Percentiles rank a stretch among this genome's conserved stretches.
These are phyloP conservation scores for Rhinogobius similis DNA, from an alignment of 2,113 vertebrate species.

Conservation along the genomic window DNA sequence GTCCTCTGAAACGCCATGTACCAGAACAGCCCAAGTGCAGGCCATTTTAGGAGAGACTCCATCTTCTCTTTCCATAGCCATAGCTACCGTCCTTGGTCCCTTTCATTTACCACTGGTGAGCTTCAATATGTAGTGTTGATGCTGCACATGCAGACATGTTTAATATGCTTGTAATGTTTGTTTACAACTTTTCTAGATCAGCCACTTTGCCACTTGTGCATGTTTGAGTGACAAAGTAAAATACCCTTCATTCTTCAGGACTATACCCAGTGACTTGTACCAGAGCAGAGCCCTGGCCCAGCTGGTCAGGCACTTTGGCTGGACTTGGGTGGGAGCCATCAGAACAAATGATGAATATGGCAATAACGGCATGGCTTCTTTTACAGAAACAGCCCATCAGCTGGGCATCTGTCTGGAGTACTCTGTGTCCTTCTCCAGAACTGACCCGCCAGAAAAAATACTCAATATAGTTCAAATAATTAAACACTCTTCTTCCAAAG, in stretches of 20 bases:
- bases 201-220: conserved; percentile 73
- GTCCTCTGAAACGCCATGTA: conserved; percentile 42
- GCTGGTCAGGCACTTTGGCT: conserved; percentile 68
- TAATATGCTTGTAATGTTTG: neutral
- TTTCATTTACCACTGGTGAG: conserved; percentile 21
- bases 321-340: conserved; percentile 72
- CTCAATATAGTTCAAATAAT: conserved; percentile 63
- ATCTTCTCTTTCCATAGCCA: conserved; percentile 55
- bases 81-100: conserved; percentile 55
- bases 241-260: conserved; percentile 69
- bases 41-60: conserved; percentile 66
- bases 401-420: conserved; percentile 68
- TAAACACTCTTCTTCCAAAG: conserved; percentile 63
- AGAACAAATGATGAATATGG: conserved; percentile 72
- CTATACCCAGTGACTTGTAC: conserved; percentile 71
- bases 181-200: conserved; percentile 52
- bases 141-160: too few species aligned
- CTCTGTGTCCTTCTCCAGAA: conserved; percentile 68
- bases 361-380: conserved; percentile 67
- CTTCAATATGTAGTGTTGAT: too few species aligned
- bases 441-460: conserved; percentile 59
- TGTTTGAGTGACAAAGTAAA: conserved; percentile 72
- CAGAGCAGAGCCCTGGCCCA: conserved; percentile 68
- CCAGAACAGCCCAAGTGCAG: conserved; percentile 62
- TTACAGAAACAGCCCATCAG: conserved; percentile 53